Evolutionary conservation across 2,797 vertebrate species (phyloP).

Genomic region (Sternotherus odoratus): DNA sequence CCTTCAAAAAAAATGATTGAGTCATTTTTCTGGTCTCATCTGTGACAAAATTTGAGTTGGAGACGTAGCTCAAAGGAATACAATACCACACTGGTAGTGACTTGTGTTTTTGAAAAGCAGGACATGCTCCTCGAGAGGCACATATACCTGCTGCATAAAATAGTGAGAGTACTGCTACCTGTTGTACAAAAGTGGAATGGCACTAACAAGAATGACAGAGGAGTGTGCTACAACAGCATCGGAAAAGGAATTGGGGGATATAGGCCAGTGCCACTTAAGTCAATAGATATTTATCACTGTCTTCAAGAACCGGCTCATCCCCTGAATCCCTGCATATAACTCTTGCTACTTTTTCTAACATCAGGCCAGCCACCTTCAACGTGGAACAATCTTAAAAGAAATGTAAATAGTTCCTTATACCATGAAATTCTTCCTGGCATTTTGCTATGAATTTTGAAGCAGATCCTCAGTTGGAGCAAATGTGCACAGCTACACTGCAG

Average conservation of each 20-base stretch:
- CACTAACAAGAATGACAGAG: background rate
- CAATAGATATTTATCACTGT: background rate
- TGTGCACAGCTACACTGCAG: background rate
- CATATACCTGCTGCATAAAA: background rate
- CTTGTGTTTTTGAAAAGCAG: background rate
- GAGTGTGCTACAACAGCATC: background rate
- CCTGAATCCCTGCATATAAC: background rate
- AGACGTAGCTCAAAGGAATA: background rate
- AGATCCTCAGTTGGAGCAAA: background rate
- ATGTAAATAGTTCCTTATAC: background rate
- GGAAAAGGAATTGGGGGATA: background rate
- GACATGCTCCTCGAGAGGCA: background rate
- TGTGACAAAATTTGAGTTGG: background rate
- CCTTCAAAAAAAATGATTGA: background rate
- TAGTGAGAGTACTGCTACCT: background rate
- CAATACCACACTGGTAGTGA: background rate
- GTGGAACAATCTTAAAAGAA: background rate
- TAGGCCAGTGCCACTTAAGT: background rate
- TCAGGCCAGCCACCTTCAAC: background rate
- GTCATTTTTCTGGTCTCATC: background rate
- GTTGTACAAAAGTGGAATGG: background rate
- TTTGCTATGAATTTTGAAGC: background rate
- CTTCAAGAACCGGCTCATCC: background rate
- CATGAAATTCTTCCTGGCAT: background rate
- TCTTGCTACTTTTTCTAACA: background rate